Base-by-base conservation (phyloP, 2,113 vertebrate species). In the Eubucco bourcierii region DNA sequence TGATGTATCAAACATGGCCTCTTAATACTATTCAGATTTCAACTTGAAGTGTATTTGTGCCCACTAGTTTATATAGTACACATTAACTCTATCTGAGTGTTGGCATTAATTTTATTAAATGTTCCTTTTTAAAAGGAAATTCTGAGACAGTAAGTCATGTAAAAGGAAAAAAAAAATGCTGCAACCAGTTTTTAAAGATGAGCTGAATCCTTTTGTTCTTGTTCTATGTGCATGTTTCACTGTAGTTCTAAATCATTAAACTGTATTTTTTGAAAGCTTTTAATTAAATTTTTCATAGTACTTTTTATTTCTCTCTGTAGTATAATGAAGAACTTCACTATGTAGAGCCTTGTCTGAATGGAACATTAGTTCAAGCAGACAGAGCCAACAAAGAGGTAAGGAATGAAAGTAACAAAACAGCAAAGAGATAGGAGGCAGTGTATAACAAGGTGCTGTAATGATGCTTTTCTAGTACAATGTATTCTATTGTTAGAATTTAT, bases 371-470 rank as follows among this genome's bases (percentile, higher is more conserved):
- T 86, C 99, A 99, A 97, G 99, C 99, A 12, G 99, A 99, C 86
- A 97, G 99, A 95, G 98, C 98, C 94, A 99, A 99, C 97, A 99
- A 99, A 98, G 98, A 99, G 98, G 99, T 99, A 97, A 98, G 98
- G 46, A 84, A 89, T 84, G 24, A 76, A 70, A 85, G 63, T 28
- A 84, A 50, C 37, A 73, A 76, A 90, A n/a, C 52, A 79, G 37
- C 9, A 29, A 53, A 91, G 74, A 93, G 59, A 60, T 47, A 82
- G 60, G 34, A 65, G 83, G 47, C 41, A 39, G 52, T 56, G 76
- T 1, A 1, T 72, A 80, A 95, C 53, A 81, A 53, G 41, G 66
- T 72, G 24, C 37, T 65, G 5, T 72, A 84, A 88, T 55, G 29
- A 81, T 75, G 19, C 96, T 76, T 88, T 78, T 60, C 65, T 60